Evolutionary conservation across 2,888 invertebrate genomes (phyloP), one percentile per base, ranked within the genome.

Genomic region (Nudaria mundana): DNA sequence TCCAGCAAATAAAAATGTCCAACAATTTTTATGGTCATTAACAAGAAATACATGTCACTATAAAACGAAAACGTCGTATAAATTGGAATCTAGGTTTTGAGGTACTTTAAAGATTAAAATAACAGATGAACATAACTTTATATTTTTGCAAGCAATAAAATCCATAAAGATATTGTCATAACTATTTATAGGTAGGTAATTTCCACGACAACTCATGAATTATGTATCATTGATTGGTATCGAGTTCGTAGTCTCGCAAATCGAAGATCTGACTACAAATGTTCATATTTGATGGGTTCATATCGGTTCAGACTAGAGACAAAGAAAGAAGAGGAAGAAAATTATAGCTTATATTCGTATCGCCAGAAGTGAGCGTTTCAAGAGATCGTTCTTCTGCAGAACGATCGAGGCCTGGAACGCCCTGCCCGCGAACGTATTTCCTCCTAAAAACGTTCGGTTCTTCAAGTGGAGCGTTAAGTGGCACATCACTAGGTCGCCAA

Each of bases 161-260:
- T 79, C 79, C 79, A 77, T 76, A 76, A 72, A 63, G 63, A 14
- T 14, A 5, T 8, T 15, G 1, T n/a, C 5, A 6, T 16, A 1
- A 16, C 10, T 15, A n/a, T n/a, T n/a, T n/a, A n/a, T n/a, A n/a
- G n/a, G n/a, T n/a, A n/a, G n/a, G n/a, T n/a, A 23, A 10, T 11
- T 10, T 2, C 2, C 69, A 72, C 66, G 71, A 70, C 61, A 63
- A 40, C 65, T 76, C 71, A 82, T 85, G 77, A 81, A 85, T 84
- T 66, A 82, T 85, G 80, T 71, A 84, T 76, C 53, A 11, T 7
- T 8, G 7, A 24, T 23, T 24, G 1, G 20, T 62, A 63, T 63
- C 63, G 72, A 16, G 77, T 81, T 81, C 75, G 76, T 76, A 76
- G 81, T 84, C 78, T 80, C 76, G 76, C 71, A 76, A 81, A 76